Conservation (phyloP, 1,140 invertebrate genomes). For the Chionoecetes opilio region DNA sequence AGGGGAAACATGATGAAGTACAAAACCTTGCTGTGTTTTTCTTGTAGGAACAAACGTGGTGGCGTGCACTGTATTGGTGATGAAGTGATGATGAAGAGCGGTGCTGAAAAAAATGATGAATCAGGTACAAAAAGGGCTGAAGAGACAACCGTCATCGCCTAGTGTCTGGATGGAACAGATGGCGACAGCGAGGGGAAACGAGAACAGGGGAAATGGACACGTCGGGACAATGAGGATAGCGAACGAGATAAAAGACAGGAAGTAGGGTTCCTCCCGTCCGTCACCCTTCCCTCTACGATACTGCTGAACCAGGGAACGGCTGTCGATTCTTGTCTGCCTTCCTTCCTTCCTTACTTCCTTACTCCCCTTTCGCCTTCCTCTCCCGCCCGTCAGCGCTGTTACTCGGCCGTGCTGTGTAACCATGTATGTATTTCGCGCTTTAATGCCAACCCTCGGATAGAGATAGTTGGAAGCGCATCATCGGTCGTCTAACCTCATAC, state of each 20-base stretch:
- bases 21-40: too few relatives aligned
- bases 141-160: background rate
- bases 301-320: too few relatives aligned
- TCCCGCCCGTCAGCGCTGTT: too few relatives aligned
- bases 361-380: background rate
- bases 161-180: background rate
- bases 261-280: background rate
- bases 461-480: too few relatives aligned
- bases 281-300: background rate
- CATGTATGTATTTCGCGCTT: background rate
- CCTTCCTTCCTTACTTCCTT: background rate
- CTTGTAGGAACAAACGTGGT: too few relatives aligned
- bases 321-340: background rate
- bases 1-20: too few relatives aligned
- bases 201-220: background rate
- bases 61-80: too few relatives aligned
- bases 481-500: too few relatives aligned
- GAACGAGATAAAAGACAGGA: background rate
- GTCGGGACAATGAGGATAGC: background rate
- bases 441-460: background rate
- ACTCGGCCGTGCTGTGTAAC: too few relatives aligned
- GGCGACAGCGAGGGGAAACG: background rate
- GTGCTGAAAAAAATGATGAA: background rate
- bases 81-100: too few relatives aligned
- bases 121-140: background rate